phyloP scores from a whole-genome alignment of 2,113 vertebrate genomes.

The Panurus biarmicus region DNA sequence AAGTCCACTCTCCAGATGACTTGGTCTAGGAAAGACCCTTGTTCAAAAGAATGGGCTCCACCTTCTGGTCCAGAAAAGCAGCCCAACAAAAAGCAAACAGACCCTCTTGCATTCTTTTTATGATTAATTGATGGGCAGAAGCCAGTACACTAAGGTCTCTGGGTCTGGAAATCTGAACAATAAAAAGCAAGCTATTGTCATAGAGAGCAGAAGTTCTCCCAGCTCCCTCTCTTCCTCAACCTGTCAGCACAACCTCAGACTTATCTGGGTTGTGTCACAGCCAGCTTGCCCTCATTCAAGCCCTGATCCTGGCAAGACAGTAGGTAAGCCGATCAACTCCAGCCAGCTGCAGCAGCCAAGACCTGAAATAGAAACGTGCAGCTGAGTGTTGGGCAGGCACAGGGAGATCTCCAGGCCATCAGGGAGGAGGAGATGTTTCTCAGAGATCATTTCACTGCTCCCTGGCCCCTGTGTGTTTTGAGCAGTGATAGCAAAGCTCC shows the following conservation, averaged over 20 bases:
- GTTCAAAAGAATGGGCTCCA: background rate
- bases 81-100: background rate
- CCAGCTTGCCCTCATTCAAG: conserved; percentile 43
- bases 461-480: background rate
- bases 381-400: background rate
- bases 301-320: conserved; percentile 13
- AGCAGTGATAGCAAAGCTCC: background rate
- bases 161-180: background rate
- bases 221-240: background rate
- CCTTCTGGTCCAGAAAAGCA: background rate
- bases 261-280: conserved; percentile 10
- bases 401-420: background rate
- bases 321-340: conserved; percentile 43
- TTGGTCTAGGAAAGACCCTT: background rate
- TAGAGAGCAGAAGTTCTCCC: background rate
- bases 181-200: background rate
- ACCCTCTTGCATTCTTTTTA: background rate
- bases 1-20: too few species aligned
- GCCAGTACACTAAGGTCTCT: background rate
- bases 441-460: background rate
- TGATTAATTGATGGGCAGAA: background rate
- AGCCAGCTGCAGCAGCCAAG: background rate
- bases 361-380: conserved; percentile 11
- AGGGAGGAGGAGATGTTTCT: background rate
- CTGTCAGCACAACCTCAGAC: background rate